Evolutionary conservation across 2,797 vertebrate species (phyloP).

Genomic region (Enteromius afrohamiltoni): DNA sequence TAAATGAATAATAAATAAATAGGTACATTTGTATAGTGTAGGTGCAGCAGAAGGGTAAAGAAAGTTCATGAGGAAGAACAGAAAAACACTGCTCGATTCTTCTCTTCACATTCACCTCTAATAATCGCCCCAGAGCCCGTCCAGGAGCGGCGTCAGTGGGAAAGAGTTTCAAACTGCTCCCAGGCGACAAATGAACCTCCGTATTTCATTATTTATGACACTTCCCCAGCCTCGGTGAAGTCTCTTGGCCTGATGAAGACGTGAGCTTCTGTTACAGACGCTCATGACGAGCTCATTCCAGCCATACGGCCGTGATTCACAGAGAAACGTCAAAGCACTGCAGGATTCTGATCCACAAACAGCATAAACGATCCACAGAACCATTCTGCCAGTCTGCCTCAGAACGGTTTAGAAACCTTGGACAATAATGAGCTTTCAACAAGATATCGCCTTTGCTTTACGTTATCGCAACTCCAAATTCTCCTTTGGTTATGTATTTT

Average conservation of each 20-base stretch:
- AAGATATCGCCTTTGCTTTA: no score
- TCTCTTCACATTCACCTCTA: background rate
- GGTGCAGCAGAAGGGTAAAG: background rate
- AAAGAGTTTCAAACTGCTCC: conserved; percentile 29
- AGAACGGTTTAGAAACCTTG: no score
- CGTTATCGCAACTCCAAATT: no score
- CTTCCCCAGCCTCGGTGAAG: conserved; percentile 4
- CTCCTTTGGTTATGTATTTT: no score
- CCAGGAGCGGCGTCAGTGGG: conserved; percentile 3
- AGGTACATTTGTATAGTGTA: background rate
- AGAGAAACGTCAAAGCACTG: background rate
- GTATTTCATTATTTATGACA: conserved; percentile 24
- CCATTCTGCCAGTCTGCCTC: no score
- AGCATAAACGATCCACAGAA: background rate
- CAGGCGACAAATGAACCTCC: background rate
- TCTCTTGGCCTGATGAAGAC: background rate
- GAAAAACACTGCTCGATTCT: background rate
- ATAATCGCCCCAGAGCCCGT: background rate
- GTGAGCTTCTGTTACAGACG: conserved; percentile 4
- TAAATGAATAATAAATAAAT: no score
- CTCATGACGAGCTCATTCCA: background rate
- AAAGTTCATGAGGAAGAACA: background rate
- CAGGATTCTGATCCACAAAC: background rate
- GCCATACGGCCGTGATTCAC: background rate
- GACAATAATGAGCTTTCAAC: no score